Conservation (phyloP, 2,888 invertebrate species). For the Acleris cristana region DNA sequence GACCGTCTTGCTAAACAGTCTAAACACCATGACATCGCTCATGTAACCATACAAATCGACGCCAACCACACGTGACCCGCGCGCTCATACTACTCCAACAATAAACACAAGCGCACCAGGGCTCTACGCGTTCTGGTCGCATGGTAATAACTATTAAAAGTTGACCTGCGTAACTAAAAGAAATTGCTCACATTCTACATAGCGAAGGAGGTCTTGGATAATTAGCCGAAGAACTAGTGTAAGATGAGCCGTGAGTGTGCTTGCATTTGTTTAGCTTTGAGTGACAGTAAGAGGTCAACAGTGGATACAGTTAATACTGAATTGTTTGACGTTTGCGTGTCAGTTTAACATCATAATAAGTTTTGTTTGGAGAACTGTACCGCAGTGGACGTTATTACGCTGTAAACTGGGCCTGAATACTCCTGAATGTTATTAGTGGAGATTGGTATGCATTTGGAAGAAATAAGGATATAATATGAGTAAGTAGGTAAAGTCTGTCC, state of each 20-base stretch:
- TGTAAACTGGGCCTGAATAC: not conserved
- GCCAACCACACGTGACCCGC: conserved; percentile 37
- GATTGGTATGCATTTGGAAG: too few species aligned
- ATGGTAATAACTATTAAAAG: not conserved
- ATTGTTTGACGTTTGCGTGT: conserved; percentile 16
- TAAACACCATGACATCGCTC: conserved; percentile 42
- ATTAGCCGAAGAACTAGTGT: not conserved
- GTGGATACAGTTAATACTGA: conserved; percentile 12
- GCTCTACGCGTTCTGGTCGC: conserved; percentile 24
- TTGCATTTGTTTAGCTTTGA: conserved; percentile 2
- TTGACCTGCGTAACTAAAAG: not conserved
- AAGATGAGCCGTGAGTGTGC: conserved; percentile 7
- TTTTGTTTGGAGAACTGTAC: conserved; percentile 15
- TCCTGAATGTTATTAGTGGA: too few species aligned
- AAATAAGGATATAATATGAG: too few species aligned
- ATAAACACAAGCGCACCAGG: conserved; percentile 7
- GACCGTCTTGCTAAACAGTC: conserved; percentile 44
- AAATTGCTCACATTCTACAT: not conserved
- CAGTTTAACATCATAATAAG: conserved; percentile 22
- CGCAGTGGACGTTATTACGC: not conserved
- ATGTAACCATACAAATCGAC: conserved; percentile 40
- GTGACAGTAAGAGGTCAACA: conserved; percentile 12
- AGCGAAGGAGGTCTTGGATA: not conserved
- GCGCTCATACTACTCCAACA: not conserved
- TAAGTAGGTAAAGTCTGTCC: too few species aligned